These are phyloP conservation scores for Ameiurus melas DNA, from an alignment of 2,113 vertebrate genomes.

Conservation along the genomic window DNA sequence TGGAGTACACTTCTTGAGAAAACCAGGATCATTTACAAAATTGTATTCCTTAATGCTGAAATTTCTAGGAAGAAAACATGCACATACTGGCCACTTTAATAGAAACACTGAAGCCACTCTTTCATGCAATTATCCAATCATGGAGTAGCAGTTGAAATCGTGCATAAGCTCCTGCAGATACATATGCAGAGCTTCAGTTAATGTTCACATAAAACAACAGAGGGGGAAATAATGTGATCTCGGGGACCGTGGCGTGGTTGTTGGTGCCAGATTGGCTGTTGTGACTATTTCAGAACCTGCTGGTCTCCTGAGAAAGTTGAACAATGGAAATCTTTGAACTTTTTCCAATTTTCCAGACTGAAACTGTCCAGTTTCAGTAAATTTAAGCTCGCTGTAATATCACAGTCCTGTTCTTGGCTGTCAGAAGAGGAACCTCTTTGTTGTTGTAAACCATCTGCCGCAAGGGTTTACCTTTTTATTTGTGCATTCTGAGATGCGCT, in stretches of 20 bases:
- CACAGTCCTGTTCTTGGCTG: background rate
- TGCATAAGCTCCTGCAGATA: background rate
- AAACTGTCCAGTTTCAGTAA: background rate
- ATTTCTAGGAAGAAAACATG: background rate
- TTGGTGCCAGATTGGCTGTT: background rate
- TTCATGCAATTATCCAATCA: no score
- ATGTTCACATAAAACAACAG: background rate
- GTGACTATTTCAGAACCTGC: background rate
- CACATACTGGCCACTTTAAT: background rate
- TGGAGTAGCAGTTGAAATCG: background rate
- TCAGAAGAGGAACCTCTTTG: background rate
- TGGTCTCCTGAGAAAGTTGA: background rate
- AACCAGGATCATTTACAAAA: background rate
- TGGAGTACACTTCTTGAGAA: no score
- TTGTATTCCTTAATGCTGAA: background rate
- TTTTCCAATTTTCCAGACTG: background rate
- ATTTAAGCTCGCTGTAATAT: background rate
- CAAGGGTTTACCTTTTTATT: background rate
- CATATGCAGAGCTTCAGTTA: background rate
- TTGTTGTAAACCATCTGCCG: background rate
- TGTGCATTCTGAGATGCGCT: background rate
- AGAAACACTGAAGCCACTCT: background rate
- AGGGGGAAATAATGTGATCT: background rate
- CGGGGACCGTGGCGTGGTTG: background rate
- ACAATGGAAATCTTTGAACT: background rate